Base-by-base conservation (phyloP, 2,888 invertebrate species). In the Drosophila neonasuta region DNA sequence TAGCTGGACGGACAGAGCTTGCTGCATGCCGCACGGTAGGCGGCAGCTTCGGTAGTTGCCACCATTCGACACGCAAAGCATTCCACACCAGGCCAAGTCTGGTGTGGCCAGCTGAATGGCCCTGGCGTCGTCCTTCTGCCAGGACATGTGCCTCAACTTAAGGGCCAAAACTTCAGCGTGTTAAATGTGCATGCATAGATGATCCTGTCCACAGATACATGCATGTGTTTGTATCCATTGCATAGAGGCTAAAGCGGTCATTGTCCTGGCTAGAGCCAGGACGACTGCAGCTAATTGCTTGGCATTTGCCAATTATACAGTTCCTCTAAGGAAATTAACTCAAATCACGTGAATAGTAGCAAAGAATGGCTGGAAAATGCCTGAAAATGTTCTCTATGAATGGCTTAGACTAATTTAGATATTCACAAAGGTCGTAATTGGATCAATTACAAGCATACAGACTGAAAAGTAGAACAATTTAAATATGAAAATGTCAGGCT, bases 11-110 rank as follows among this genome's bases (percentile, higher is more conserved):
- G 39, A 15, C 13, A 41, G 13, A n/a, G 39, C 39, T 15, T 41
- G 39, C 56, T 46, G 56, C 61, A 55, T 30, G 49, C 55, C 46
- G 54, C 52, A 45, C 29, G 34, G 60, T 61, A 55, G 36, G 59
- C 41, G 58, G 51, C 61, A 52, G 45, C 68, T 63, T 49, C 52
- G 65, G 50, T 71, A 51, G 70, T 67, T 62, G 67, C 65, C 57
- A 62, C 44, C 73, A 80, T 85, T 84, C 75, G 83, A 74, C 83
- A 84, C 83, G 83, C 83, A 85, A 83, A 54, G 59, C 67, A 56
- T 68, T 50, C 79, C 46, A 63, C 51, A 65, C 41, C 74, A 70
- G 56, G 46, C 71, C 49, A 61, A 13, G 10, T 48, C 49, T 48
- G 24, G 24, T 24, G 32, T 50, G 49, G 74, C 70, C 74, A 68